A percentile compares a stretch with the other conserved stretches of the same genome.
These are phyloP conservation scores for Drosophila cracens DNA, from an alignment of 2,888 invertebrate species.

Conservation along the genomic window DNA sequence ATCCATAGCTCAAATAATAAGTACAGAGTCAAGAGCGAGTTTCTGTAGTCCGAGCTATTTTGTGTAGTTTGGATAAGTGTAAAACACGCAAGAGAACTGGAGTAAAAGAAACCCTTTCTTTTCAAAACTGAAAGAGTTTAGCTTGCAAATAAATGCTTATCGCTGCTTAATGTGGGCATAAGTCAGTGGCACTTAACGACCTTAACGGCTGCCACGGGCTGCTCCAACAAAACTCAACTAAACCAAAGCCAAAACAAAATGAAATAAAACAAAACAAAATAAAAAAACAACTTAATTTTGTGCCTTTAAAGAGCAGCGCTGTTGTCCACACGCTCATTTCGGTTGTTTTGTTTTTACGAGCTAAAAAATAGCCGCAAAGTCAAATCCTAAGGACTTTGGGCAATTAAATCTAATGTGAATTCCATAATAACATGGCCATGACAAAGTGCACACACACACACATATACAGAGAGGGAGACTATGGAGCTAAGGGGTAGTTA, in stretches of 20 bases:
- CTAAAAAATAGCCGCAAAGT: slow-evolving; percentile 61
- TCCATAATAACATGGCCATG: slow-evolving; percentile 77
- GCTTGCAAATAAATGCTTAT: slow-evolving; percentile 73
- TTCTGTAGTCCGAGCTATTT: neutral
- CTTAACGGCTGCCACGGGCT: slow-evolving; percentile 78
- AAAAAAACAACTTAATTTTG: slow-evolving; percentile 75
- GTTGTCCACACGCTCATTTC: slow-evolving; percentile 41
- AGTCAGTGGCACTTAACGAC: slow-evolving; percentile 61
- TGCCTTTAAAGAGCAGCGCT: slow-evolving; percentile 45
- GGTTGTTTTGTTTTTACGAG: slow-evolving; percentile 55
- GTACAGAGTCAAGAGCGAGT: neutral
- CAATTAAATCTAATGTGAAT: slow-evolving; percentile 79
- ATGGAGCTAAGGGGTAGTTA: slow-evolving; percentile 56
- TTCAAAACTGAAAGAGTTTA: slow-evolving; percentile 34
- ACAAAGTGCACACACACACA: slow-evolving; percentile 56
- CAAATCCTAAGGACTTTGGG: slow-evolving; percentile 43
- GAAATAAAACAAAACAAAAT: slow-evolving; percentile 26
- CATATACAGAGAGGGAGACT: slow-evolving; percentile 10
- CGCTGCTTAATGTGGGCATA: slow-evolving; percentile 69
- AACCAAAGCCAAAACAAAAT: slow-evolving; percentile 12
- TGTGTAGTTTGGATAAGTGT: neutral
- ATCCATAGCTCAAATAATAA: neutral
- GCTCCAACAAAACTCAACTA: slow-evolving; percentile 10
- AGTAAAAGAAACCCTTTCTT: slow-evolving; percentile 29
- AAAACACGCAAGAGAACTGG: neutral